Conservation (phyloP, 1,140 invertebrate genomes). For the Coptotermes formosanus region DNA sequence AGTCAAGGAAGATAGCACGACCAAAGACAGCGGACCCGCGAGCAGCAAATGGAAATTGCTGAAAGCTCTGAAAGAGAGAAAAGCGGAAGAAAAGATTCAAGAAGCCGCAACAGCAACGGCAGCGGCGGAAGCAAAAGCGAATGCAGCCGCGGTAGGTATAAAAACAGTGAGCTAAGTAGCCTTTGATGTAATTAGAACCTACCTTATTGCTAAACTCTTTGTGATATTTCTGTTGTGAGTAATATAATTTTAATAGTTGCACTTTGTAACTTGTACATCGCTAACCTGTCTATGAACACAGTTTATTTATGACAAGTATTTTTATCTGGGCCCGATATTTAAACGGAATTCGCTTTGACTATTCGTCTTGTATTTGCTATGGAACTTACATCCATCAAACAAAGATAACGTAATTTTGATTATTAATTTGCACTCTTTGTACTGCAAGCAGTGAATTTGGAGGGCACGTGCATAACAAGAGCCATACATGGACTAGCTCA, state of each 20-base stretch:
- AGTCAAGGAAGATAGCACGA: neutral
- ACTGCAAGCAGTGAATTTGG: neutral
- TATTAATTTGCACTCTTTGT: neutral
- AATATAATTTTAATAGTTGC: too few species aligned
- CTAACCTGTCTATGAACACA: too few species aligned
- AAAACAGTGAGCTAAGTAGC: neutral
- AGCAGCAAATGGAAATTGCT: slow-evolving; percentile 87
- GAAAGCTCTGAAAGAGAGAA: slow-evolving; percentile 83
- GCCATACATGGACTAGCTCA: neutral
- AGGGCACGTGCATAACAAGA: neutral
- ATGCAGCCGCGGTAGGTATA: neutral
- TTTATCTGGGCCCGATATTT: too few species aligned
- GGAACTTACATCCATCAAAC: too few species aligned
- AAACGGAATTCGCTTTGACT: too few species aligned
- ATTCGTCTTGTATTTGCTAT: too few species aligned
- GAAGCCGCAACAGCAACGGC: slow-evolving; percentile 62
- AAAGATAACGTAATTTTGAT: too few species aligned
- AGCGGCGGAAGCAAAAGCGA: slow-evolving; percentile 35
- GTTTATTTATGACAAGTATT: too few species aligned
- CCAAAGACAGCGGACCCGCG: slow-evolving; percentile 50
- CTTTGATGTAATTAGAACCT: neutral
- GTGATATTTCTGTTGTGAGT: too few species aligned
- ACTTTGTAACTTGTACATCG: too few species aligned
- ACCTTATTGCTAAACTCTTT: too few species aligned
- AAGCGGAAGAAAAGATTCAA: slow-evolving; percentile 79